Evolutionary conservation across 1,140 invertebrate genomes (phyloP), one percentile per base, ranked within the genome.

Genomic region (Aradophagus sp.): DNA sequence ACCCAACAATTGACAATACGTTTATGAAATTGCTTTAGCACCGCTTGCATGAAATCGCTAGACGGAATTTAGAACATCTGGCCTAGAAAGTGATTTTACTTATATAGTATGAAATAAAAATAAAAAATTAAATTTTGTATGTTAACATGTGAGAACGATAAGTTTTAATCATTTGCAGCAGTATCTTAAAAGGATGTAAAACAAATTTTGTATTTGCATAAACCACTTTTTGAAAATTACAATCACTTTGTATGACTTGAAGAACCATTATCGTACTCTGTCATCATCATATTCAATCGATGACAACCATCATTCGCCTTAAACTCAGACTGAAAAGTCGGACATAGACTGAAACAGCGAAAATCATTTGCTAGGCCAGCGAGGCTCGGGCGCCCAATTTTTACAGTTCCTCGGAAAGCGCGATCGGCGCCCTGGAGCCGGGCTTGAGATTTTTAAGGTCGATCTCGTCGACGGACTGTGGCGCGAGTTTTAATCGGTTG

Each of bases 401-500:
- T 23, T 11, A 68, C 15, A 91, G 84, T 76, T 91, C 89, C 80
- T 91, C 89, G 4, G 89, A 89, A 1, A 90, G 85, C 6, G 89
- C 89, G 55, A 90, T 90, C 2, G 90, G 89, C 0, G 89, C 89
- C 62, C 89, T 87, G 2, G 80, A 85, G 23, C 90, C 87, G 17
- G 89, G 80, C 72, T 87, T 89, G 80, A 87, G 88, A 72, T 87
- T 80, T 61, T 85, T 82, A 12, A 88, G 88, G 56, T 86, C 86
- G 74, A 88, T 88, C 75, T 90, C 89, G 45, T 90, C 89, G 48
- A 91, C 84, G 13, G 89, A 90, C 16, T 87, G 85, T 8, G 90
- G 88, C 35, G 88, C 89, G 31, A 91, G 86, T 75, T 89, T 90
- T 41, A 91, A 73, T 61, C 89, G 89, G 77, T 91, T 89, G 10